Conservation (phyloP, 2,888 invertebrate species). For the Antheraea assamensis region DNA sequence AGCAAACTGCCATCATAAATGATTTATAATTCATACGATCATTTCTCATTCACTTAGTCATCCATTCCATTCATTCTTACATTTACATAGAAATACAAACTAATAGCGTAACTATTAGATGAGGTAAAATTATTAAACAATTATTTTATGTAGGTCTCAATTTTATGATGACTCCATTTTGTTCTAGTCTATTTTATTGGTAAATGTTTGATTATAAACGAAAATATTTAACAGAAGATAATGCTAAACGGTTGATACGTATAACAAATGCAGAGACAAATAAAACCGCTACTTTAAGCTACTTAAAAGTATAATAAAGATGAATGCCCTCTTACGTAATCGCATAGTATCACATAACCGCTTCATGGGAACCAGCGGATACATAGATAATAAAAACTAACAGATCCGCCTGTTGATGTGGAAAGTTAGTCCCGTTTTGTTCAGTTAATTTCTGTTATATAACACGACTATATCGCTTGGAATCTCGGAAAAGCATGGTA, state of each 20-base stretch:
- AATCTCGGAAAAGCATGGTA: neutral
- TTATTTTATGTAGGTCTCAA: neutral
- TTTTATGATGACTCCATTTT: neutral
- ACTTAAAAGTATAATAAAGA: neutral
- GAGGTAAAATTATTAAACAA: neutral
- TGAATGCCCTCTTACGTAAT: neutral
- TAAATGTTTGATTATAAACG: no score
- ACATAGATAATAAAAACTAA: neutral
- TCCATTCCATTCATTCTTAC: no score
- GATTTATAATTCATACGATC: no score
- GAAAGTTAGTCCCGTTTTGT: neutral
- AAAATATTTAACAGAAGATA: neutral
- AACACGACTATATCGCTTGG: neutral
- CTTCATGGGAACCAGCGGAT: neutral
- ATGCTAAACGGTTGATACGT: neutral
- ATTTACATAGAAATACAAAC: neutral
- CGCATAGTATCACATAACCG: neutral
- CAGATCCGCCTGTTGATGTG: neutral
- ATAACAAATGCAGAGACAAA: neutral
- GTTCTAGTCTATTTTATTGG: neutral
- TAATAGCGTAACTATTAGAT: neutral
- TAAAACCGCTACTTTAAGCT: neutral
- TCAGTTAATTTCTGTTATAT: neutral
- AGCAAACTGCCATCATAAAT: no score
- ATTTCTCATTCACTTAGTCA: no score